Evolutionary conservation across 1,140 invertebrate species (phyloP), one percentile per base, ranked within the genome.

Genomic region (Drosophila simulans): DNA sequence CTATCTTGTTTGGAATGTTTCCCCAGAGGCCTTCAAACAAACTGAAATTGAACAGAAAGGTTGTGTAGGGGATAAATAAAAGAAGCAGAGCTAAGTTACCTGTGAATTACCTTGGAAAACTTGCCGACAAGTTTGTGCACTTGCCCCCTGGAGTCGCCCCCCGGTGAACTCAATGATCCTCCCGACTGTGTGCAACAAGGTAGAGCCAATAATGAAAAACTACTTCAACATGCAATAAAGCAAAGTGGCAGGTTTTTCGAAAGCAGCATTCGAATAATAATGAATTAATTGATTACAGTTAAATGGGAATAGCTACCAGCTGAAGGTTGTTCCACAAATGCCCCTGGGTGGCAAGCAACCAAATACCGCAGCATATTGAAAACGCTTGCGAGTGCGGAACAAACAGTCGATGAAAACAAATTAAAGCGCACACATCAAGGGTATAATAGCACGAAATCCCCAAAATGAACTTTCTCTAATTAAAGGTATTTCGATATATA

Each of bases 271-370:
- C 82, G 73, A 89, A 83, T 84, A 88, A 89, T 89, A 83, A 83
- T 77, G 72, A 88, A 83, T 88, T 88, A 88, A 88, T 88, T 88
- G 83, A 89, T 83, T 89, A 83, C 84, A 88, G 84, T 77, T 88
- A 89, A 80, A 89, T 83, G 80, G 63, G 27, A 68, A 65, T 25
- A 42, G 56, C 17, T 37, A 43, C 35, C 27, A 42, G 27, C 25
- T 2, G 13, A 48, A 70, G 66, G 49, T 40, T 46, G 25, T 35
- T 49, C 17, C 8, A 17, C 15, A 2, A 34, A 27, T 34, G 42
- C 15, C 8, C 5, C 13, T 31, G 15, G 37, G 48, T 48, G 42
- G 27, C 10, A 17, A 22, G n/a, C 46, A 39, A 52, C 66, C 42
- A 62, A 81, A 77, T 63, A 63, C 57, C 56, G 58, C 58, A 52